Evolutionary conservation across 2,797 vertebrate species (phyloP).

Genomic region (Threskiornis aethiopicus): DNA sequence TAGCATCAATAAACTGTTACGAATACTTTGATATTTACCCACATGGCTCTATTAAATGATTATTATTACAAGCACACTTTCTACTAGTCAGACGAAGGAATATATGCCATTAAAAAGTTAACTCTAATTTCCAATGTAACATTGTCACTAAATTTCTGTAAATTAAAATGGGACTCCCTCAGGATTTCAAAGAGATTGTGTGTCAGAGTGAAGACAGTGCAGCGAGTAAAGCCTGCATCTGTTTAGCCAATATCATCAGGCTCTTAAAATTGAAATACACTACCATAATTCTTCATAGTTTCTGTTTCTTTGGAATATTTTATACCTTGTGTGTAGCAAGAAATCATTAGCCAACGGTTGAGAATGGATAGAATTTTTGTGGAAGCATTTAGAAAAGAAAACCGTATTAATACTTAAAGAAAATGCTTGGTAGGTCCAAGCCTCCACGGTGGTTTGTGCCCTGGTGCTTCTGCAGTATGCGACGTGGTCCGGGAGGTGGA

Average conservation of each 20-base stretch:
- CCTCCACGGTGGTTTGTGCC: neutral
- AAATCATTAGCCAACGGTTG: neutral
- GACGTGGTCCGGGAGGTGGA: neutral
- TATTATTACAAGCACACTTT: neutral
- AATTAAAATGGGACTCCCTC: slow-evolving; percentile 51
- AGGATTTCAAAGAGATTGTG: neutral
- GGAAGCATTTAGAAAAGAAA: neutral
- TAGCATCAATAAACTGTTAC: neutral
- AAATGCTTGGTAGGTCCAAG: fast-evolving
- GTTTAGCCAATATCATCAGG: neutral
- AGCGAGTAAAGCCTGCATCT: neutral
- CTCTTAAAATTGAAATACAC: neutral
- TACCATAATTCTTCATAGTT: neutral
- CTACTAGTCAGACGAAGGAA: neutral
- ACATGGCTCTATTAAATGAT: neutral
- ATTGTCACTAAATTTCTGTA: slow-evolving; percentile 53
- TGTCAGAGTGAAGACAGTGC: neutral
- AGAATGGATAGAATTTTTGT: neutral
- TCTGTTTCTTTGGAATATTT: neutral
- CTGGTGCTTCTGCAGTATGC: neutral
- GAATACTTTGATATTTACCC: neutral
- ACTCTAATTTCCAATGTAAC: slow-evolving; percentile 33
- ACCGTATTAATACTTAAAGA: neutral
- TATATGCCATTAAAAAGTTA: neutral
- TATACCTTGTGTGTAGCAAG: neutral